phyloP scores from a whole-genome alignment of 2,888 invertebrate species.

The Blera fallax region DNA sequence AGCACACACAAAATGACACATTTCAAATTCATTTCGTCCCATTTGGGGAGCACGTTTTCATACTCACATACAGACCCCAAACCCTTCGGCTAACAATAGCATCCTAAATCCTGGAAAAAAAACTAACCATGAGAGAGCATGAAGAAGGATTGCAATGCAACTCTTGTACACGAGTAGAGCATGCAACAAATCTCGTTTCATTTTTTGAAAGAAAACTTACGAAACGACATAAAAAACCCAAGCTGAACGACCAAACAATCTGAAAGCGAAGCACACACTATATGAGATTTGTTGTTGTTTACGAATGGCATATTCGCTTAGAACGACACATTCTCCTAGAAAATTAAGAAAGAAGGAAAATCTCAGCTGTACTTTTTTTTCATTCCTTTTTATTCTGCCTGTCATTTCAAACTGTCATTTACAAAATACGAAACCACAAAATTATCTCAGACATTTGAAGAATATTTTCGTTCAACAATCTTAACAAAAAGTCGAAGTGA shows the following conservation, averaged over 20 bases:
- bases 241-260: conserved; percentile 54
- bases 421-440: conserved; percentile 63
- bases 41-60: conserved; percentile 35
- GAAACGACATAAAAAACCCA: conserved; percentile 38
- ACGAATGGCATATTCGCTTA: conserved; percentile 50
- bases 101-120: conserved; percentile 13
- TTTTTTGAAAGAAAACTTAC: conserved; percentile 61
- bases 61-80: conserved; percentile 30
- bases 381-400: conserved; percentile 25
- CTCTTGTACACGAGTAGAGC: conserved; percentile 31
- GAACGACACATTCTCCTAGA: conserved; percentile 44
- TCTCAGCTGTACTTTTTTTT: conserved; percentile 3
- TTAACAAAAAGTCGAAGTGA: conserved; percentile 31
- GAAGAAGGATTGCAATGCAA: conserved; percentile 32
- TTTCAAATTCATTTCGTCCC: conserved; percentile 62
- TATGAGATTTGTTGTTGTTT: conserved; percentile 55
- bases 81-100: conserved; percentile 57
- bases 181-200: conserved; percentile 68
- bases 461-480: conserved; percentile 56
- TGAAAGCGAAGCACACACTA: conserved; percentile 38
- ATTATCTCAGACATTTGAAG: conserved; percentile 56
- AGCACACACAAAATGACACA: conserved; percentile 53
- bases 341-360: conserved; percentile 52
- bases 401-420: conserved; percentile 68
- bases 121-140: conserved; percentile 27